Percentiles rank a stretch among this genome's conserved stretches.
Conservation (phyloP, 2,113 vertebrate genomes). For the Pseudorasbora parva region DNA sequence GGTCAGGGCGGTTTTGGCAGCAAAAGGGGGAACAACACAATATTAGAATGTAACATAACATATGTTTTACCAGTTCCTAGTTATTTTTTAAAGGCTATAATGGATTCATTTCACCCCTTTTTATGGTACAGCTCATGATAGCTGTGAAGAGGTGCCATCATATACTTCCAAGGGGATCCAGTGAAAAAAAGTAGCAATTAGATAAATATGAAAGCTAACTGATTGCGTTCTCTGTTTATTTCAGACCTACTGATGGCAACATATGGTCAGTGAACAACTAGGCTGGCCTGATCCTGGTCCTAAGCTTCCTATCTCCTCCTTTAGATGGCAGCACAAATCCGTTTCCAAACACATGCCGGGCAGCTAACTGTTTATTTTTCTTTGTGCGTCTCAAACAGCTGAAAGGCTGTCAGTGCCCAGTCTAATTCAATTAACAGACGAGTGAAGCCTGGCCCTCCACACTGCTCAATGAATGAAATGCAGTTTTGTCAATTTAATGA, state of each 20-base stretch:
- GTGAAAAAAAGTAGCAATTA: neutral
- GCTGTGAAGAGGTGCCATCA: neutral
- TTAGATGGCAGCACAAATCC: slow-evolving; percentile 35
- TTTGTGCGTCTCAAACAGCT: neutral
- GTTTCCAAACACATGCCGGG: neutral
- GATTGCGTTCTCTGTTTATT: neutral
- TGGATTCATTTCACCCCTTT: neutral
- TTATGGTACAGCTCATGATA: neutral
- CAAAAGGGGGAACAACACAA: too few relatives aligned
- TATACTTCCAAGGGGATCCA: neutral
- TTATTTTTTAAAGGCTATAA: neutral
- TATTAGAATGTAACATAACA: neutral
- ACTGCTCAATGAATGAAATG: slow-evolving; percentile 18
- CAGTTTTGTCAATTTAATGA: neutral
- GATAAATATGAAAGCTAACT: neutral
- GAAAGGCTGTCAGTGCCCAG: slow-evolving; percentile 23
- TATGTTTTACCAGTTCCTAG: neutral
- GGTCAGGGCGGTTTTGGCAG: too few relatives aligned
- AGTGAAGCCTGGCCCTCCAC: slow-evolving; percentile 23
- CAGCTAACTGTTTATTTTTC: neutral
- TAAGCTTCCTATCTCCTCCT: slow-evolving; percentile 9
- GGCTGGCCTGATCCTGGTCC: neutral
- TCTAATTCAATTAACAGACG: slow-evolving; percentile 46
- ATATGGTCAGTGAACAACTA: neutral
- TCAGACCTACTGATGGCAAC: neutral